Conservation (phyloP, 2,888 invertebrate genomes). For the Torymus texanus region DNA sequence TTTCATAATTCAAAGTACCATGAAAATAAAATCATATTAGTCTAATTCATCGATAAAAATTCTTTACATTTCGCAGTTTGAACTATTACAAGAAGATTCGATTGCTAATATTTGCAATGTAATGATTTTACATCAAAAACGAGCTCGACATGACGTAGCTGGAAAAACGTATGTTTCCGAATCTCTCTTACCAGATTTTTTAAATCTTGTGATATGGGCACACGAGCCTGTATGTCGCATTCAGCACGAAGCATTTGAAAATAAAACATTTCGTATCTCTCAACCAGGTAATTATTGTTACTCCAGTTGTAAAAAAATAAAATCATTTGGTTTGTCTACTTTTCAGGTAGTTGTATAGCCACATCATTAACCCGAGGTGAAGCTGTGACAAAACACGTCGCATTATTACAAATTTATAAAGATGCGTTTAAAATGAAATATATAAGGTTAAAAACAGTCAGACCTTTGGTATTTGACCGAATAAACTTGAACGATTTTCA, state of each 20-base stretch:
- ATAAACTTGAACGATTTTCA: not conserved
- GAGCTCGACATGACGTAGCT: conserved; percentile 80
- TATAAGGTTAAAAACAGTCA: conserved; percentile 87
- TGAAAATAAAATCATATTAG: too few relatives aligned
- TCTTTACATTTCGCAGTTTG: not conserved
- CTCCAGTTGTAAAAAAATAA: too few relatives aligned
- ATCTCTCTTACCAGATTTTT: conserved; percentile 85
- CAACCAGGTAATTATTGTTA: conserved; percentile 81
- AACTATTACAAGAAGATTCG: conserved; percentile 15
- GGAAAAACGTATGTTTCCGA: conserved; percentile 90
- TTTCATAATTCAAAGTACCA: too few relatives aligned
- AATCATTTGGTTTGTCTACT: not conserved
- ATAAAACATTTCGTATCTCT: conserved; percentile 77
- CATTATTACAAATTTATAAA: conserved; percentile 84
- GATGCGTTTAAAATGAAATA: conserved; percentile 82
- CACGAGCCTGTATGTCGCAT: conserved; percentile 97
- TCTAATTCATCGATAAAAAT: too few relatives aligned
- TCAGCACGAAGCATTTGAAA: conserved; percentile 77
- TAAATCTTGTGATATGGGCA: conserved; percentile 97
- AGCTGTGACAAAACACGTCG: conserved; percentile 88
- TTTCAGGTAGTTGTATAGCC: conserved; percentile 89
- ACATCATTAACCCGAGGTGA: conserved; percentile 95
- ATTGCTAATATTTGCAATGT: conserved; percentile 14
- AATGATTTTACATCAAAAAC: conserved; percentile 92
- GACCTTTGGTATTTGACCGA: conserved; percentile 89